phyloP scores from a whole-genome alignment of 2,797 vertebrate genomes.

The Melanogrammus aeglefinus region DNA sequence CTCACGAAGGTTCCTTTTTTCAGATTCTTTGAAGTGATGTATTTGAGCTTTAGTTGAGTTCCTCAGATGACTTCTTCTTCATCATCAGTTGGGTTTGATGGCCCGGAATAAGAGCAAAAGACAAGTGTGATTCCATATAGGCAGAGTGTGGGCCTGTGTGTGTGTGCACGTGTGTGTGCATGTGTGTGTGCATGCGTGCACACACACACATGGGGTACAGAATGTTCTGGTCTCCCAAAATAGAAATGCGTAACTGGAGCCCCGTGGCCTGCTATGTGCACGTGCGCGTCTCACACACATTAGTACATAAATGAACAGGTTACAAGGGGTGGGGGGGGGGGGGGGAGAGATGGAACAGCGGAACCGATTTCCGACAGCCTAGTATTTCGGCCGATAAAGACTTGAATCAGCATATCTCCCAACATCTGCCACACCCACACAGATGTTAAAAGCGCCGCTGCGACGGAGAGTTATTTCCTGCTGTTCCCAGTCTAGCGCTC shows the following conservation, averaged over 20 bases:
- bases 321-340: not conserved
- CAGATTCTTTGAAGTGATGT: not conserved
- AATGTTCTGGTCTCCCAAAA: constrained; percentile 27
- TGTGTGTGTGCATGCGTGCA: constrained; percentile 25
- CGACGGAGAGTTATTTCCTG: not conserved
- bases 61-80: not conserved
- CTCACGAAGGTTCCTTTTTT: not conserved
- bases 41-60: not conserved
- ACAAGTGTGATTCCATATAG: not conserved
- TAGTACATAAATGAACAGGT: not conserved
- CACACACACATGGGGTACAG: not conserved
- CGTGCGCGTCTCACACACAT: no score
- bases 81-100: not conserved
- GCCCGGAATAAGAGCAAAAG: not conserved
- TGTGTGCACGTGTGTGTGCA: constrained; percentile 26
- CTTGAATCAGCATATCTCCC: not conserved
- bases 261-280: constrained; percentile 18
- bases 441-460: not conserved
- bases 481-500: not conserved
- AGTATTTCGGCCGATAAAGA: not conserved
- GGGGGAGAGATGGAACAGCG: no score
- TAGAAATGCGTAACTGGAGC: constrained; percentile 54
- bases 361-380: no score
- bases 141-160: constrained; percentile 16
- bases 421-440: not conserved